Evolutionary conservation across 2,888 invertebrate species (phyloP).

Genomic region (Epiblema foenella): DNA sequence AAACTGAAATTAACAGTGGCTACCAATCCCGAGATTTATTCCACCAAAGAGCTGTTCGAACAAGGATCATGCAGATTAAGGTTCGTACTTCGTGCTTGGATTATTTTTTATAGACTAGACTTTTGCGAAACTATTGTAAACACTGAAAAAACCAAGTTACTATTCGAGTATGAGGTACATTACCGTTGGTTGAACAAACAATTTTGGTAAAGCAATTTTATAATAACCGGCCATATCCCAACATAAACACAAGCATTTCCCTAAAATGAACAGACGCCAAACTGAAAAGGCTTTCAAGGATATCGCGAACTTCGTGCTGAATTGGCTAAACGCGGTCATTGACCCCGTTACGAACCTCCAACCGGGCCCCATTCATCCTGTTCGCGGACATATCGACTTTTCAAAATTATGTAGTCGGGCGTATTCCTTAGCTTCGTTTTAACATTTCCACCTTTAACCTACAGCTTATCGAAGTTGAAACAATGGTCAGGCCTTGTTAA

Average conservation of each 20-base stretch:
- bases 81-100: not conserved
- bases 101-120: too few species aligned
- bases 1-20: not conserved
- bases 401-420: conserved; percentile 44
- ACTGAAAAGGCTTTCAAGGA: conserved; percentile 27
- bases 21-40: not conserved
- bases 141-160: too few species aligned
- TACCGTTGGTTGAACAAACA: too few species aligned
- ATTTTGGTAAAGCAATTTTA: too few species aligned
- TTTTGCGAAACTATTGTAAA: too few species aligned
- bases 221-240: not conserved
- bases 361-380: conserved; percentile 35
- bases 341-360: conserved; percentile 34
- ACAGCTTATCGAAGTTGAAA: conserved; percentile 10
- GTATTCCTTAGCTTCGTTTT: conserved; percentile 14
- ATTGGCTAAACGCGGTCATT: conserved; percentile 28
- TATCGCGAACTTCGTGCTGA: conserved; percentile 20
- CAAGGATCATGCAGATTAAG: not conserved
- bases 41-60: not conserved
- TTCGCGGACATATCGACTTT: conserved; percentile 42
- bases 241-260: not conserved
- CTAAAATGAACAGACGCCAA: conserved; percentile 14
- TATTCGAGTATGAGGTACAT: too few species aligned
- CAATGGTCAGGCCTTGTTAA: conserved; percentile 16
- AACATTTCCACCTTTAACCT: conserved; percentile 13